Evolutionary conservation across 2,113 vertebrate genomes (phyloP).

Genomic region (Sceloporus tristichus): DNA sequence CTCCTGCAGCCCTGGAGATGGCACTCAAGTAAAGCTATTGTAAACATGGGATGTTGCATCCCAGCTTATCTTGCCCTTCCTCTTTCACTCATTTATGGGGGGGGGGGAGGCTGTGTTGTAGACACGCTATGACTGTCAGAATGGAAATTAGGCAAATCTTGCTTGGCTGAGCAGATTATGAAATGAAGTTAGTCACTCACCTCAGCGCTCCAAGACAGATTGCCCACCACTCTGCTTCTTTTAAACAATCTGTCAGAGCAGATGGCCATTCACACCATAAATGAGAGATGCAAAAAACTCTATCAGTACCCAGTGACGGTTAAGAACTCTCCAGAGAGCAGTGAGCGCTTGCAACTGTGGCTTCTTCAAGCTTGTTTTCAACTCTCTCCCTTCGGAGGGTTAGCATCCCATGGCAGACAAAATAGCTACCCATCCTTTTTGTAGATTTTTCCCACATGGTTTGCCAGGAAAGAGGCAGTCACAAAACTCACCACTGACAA

Average conservation of each 20-base stretch:
- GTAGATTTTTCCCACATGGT: constrained; percentile 4
- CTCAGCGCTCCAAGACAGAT: constrained; percentile 63
- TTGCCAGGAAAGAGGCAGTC: not conserved
- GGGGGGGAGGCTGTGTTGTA: not conserved
- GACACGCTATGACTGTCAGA: not conserved
- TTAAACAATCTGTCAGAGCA: constrained; percentile 72
- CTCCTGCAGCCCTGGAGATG: constrained; percentile 21
- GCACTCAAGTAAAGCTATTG: not conserved
- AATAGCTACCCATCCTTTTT: constrained; percentile 46
- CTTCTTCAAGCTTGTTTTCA: constrained; percentile 32
- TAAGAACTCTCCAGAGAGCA: constrained; percentile 60
- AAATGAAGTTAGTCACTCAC: constrained; percentile 61
- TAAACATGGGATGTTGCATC: not conserved
- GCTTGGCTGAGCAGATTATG: constrained; percentile 24
- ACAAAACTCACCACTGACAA: not conserved
- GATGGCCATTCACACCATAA: constrained; percentile 68
- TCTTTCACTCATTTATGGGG: not conserved
- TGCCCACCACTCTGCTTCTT: constrained; percentile 59
- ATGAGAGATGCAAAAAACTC: constrained; percentile 48
- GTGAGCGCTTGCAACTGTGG: constrained; percentile 25
- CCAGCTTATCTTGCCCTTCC: fast-evolving
- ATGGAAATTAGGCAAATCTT: constrained; percentile 42
- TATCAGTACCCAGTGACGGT: constrained; percentile 51
- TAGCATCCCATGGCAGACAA: constrained; percentile 43
- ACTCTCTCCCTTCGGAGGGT: not conserved